Evolutionary conservation across 2,888 invertebrate genomes (phyloP).

Genomic region (Scaptomyza tumidula): DNA sequence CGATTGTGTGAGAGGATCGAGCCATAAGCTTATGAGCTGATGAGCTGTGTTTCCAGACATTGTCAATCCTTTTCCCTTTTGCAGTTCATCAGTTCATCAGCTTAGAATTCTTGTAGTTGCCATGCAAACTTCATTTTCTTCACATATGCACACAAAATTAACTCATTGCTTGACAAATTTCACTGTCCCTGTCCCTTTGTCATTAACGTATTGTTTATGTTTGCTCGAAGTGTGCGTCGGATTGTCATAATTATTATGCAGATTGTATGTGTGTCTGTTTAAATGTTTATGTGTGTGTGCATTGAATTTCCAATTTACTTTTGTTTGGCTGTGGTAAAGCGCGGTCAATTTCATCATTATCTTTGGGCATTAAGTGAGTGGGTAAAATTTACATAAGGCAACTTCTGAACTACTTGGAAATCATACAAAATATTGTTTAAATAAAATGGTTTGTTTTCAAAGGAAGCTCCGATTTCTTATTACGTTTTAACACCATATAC

Average conservation of each 20-base stretch:
- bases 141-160: background rate
- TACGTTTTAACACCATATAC: too few species aligned
- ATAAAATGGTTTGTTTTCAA: background rate
- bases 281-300: background rate
- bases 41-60: constrained; percentile 7
- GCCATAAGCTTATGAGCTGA: constrained; percentile 18
- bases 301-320: constrained; percentile 39
- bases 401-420: background rate
- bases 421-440: background rate
- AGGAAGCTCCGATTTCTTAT: background rate
- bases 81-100: constrained; percentile 44
- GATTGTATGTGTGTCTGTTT: constrained; percentile 27
- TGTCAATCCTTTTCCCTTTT: background rate
- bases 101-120: constrained; percentile 3
- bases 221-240: constrained; percentile 54
- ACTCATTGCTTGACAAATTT: background rate
- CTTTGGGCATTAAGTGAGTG: constrained; percentile 1
- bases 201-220: constrained; percentile 54
- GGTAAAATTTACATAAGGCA: background rate
- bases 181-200: background rate
- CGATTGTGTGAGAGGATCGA: constrained; percentile 17
- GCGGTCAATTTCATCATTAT: constrained; percentile 47
- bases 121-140: constrained; percentile 12
- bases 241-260: constrained; percentile 53
- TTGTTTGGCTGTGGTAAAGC: constrained; percentile 53